Percentiles rank a stretch among this genome's conserved stretches.
phyloP scores from a whole-genome alignment of 2,113 vertebrate species.

The Cinclus cinclus region DNA sequence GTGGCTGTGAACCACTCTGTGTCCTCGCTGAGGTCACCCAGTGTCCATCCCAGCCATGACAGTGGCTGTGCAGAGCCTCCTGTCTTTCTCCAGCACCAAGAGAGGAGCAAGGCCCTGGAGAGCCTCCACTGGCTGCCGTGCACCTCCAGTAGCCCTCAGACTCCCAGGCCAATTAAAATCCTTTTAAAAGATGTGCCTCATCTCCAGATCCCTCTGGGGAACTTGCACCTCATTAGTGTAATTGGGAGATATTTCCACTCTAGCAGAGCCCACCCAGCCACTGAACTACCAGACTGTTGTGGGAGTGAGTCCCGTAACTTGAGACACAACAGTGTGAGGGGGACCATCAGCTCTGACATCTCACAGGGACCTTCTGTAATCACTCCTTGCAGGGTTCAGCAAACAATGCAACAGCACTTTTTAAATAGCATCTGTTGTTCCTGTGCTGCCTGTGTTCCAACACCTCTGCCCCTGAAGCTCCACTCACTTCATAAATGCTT shows the following conservation, averaged over 20 bases:
- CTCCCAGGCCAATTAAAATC: slow-evolving; percentile 57
- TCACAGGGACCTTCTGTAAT: neutral
- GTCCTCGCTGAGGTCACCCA: rapidly evolving
- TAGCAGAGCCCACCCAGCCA: slow-evolving; percentile 8
- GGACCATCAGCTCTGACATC: neutral
- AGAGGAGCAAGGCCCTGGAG: neutral
- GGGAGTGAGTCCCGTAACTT: neutral
- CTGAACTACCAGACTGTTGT: neutral
- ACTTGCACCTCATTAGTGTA: slow-evolving; percentile 46
- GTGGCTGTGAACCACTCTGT: neutral
- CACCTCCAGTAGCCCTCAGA: neutral
- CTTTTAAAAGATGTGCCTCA: neutral
- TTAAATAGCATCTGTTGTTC: neutral
- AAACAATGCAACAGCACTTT: neutral
- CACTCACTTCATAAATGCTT: neutral
- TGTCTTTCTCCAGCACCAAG: neutral
- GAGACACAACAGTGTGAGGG: neutral
- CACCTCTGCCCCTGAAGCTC: neutral
- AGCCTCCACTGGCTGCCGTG: neutral
- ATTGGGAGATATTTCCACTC: slow-evolving; percentile 4
- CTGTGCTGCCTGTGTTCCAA: neutral
- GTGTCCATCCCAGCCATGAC: neutral
- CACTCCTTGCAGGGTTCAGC: neutral
- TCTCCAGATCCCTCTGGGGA: neutral
- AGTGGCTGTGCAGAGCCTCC: neutral